phyloP scores from a whole-genome alignment of 2,113 vertebrate genomes.

The Hyla sarda region DNA sequence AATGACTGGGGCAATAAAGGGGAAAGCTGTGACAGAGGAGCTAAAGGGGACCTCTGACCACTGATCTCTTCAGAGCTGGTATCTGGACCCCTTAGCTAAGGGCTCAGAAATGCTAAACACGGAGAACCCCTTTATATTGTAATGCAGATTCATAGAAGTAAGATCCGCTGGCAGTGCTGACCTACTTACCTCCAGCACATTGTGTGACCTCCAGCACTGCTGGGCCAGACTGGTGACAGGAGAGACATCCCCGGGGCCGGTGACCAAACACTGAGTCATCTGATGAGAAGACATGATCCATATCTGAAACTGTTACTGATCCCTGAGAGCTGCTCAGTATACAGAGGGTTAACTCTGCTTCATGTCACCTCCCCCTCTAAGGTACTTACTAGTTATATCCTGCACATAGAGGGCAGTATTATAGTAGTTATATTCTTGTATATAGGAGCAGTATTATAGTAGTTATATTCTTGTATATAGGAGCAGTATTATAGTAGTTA shows the following conservation, averaged over 20 bases:
- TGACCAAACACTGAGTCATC: constrained; percentile 6
- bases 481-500: constrained; percentile 3
- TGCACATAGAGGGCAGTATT: neutral
- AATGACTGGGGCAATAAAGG: no score
- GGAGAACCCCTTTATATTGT: no score
- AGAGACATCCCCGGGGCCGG: neutral
- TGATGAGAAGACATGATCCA: neutral
- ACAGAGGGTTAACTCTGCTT: neutral
- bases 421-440: neutral
- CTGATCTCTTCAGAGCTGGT: no score
- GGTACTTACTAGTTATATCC: no score
- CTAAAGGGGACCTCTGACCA: no score
- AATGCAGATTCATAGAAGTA: no score
- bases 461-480: neutral
- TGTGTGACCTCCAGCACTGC: neutral
- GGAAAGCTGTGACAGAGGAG: no score
- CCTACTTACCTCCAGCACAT: neutral
- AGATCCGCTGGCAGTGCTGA: neutral
- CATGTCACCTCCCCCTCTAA: neutral
- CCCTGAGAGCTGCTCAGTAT: neutral
- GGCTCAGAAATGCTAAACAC: neutral
- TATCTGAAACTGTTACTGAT: neutral
- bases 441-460: neutral
- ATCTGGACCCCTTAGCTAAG: no score
- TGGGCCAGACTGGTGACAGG: neutral